Percentiles rank a stretch among this genome's conserved stretches.
Conservation (phyloP, 2,888 invertebrate species). For the Lymantria monacha region DNA sequence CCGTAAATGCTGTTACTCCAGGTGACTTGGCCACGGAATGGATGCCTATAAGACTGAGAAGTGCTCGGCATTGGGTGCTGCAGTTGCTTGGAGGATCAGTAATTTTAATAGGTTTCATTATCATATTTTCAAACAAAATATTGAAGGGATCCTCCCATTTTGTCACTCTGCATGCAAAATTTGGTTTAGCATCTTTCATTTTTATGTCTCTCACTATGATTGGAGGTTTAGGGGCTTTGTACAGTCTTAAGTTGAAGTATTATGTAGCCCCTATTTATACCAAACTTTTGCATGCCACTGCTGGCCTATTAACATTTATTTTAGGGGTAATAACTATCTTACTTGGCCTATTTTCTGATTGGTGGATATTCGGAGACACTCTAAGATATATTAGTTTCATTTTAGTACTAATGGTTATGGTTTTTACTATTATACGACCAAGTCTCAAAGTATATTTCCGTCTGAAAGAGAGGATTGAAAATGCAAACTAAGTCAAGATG, state of each 20-base stretch:
- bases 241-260: conserved; percentile 69
- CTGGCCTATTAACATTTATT: conserved; percentile 65
- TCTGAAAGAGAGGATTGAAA: conserved; percentile 68
- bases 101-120: conserved; percentile 59
- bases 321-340: conserved; percentile 67
- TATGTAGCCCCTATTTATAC: conserved; percentile 72
- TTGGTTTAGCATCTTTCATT: conserved; percentile 67
- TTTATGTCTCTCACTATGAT: conserved; percentile 64
- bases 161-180: conserved; percentile 63
- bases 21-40: conserved; percentile 77
- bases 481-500: conserved; percentile 44
- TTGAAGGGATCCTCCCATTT: conserved; percentile 60
- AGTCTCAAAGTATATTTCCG: conserved; percentile 73
- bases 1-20: conserved; percentile 73
- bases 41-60: conserved; percentile 74
- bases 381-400: conserved; percentile 57
- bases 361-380: conserved; percentile 69
- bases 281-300: conserved; percentile 68
- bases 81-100: conserved; percentile 58
- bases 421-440: conserved; percentile 68
- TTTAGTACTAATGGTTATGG: conserved; percentile 58
- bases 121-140: conserved; percentile 71
- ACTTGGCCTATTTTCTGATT: conserved; percentile 62
- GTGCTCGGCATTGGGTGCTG: conserved; percentile 76
- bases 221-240: conserved; percentile 71